phyloP scores from a whole-genome alignment of 2,797 vertebrate species.

The Euphonia xanthogaster region DNA sequence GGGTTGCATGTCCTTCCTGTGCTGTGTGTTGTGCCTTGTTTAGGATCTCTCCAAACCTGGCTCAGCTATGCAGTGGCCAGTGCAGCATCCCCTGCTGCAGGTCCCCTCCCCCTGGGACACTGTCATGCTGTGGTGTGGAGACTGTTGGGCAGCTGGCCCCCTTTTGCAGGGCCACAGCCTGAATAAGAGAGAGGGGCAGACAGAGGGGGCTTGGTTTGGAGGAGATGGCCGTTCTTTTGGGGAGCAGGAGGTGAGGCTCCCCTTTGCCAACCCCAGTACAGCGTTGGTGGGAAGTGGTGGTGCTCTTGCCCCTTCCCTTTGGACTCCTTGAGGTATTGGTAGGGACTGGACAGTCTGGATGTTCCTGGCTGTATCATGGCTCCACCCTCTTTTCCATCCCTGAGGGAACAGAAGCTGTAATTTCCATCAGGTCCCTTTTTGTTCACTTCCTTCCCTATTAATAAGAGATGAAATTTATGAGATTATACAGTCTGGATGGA shows the following conservation, averaged over 20 bases:
- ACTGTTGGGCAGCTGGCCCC: neutral
- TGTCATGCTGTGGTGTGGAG: neutral
- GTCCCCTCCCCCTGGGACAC: accelerated
- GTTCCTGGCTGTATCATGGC: neutral
- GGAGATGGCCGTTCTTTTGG: neutral
- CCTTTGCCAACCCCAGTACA: neutral
- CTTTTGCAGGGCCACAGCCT: neutral
- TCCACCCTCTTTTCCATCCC: neutral
- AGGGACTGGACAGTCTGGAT: neutral
- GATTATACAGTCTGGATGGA: slow-evolving; percentile 8
- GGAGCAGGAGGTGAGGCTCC: neutral
- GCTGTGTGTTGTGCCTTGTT: neutral
- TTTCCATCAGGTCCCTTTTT: slow-evolving; percentile 38
- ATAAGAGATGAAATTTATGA: slow-evolving; percentile 58
- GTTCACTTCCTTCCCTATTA: slow-evolving; percentile 29
- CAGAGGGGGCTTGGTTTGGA: neutral
- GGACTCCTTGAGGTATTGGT: neutral
- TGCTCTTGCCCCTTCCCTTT: neutral
- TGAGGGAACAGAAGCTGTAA: neutral
- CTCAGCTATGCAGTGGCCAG: neutral
- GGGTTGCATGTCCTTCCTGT: neutral
- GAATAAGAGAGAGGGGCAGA: neutral
- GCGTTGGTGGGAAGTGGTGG: neutral
- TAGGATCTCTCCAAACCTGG: neutral
- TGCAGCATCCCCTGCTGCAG: neutral